Evolutionary conservation across 2,888 invertebrate genomes (phyloP).

Genomic region (Dioctria rufipes): DNA sequence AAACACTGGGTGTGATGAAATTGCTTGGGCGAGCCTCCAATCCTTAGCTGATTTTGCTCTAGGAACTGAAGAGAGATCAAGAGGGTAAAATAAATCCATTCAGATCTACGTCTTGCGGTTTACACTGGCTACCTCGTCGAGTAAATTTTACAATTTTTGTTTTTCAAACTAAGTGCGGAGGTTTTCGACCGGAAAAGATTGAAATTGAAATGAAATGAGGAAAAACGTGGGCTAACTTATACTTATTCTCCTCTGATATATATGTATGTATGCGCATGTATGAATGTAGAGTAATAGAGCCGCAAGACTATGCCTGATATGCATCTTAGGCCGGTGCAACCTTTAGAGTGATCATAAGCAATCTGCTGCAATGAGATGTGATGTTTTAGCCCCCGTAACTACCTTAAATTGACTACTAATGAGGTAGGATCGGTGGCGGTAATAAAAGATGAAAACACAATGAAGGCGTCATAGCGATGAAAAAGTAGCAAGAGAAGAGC

Average conservation of each 20-base stretch:
- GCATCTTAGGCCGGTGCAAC: conserved; percentile 9
- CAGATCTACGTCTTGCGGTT: no score
- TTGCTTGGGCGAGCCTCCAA: background rate
- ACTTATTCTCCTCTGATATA: background rate
- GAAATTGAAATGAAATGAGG: conserved; percentile 35
- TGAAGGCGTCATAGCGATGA: conserved; percentile 25
- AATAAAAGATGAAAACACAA: conserved; percentile 1
- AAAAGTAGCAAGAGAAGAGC: conserved; percentile 7
- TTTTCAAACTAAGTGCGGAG: background rate
- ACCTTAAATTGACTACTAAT: conserved; percentile 41
- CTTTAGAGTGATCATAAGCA: conserved; percentile 6
- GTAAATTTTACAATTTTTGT: no score
- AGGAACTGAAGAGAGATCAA: no score
- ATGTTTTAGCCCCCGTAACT: conserved; percentile 29
- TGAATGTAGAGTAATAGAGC: background rate
- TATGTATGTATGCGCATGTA: background rate
- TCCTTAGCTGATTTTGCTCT: background rate
- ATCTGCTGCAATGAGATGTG: conserved; percentile 27
- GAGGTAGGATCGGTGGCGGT: conserved; percentile 3
- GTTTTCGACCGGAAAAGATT: conserved; percentile 16
- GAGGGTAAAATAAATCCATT: no score
- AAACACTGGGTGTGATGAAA: background rate
- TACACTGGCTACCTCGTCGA: no score
- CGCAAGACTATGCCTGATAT: background rate
- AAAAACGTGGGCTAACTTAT: conserved; percentile 23